Evolutionary conservation across 2,888 invertebrate genomes (phyloP), one percentile per base, ranked within the genome.

Genomic region (Electrophaes corylata): DNA sequence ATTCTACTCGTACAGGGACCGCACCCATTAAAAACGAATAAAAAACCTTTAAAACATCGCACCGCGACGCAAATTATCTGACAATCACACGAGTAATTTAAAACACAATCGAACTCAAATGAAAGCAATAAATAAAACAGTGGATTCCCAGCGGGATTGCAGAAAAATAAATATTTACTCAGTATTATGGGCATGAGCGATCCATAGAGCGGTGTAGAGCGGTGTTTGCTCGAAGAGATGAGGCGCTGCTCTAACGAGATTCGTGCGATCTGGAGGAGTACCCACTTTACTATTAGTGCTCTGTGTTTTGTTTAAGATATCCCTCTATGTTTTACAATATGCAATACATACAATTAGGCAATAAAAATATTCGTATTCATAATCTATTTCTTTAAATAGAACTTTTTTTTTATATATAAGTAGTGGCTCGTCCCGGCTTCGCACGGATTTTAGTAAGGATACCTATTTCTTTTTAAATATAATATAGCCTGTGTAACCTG

Each of bases 81-180:
- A 75, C 78, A 76, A 77, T 80, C 79, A 79, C 78, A 72, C 76
- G 75, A 81, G 80, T 80, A 79, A 79, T 81, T 82, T 83, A 78
- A 81, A 82, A 78, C 77, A 70, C 80, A 78, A 81, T 79, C 74
- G 78, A 76, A 75, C 68, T 76, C 69, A 70, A 81, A 80, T 79
- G 73, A 77, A 76, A 75, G 78, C 75, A 68, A 80, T 81, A 82
- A 81, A 83, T 80, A 81, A 78, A 79, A 75, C 71, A 71, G 66
- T 65, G 66, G 62, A 65, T 64, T 66, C 72, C 57, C 67, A 57
- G 4, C 37, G 68, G 77, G 71, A 77, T 75, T 71, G 73, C 64
- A 68, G 69, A 66, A 73, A 75, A 75, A 77, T 75, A 79, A 78
- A 79, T 75, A 78, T 78, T 72, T 69, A 67, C 59, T 64, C 66